Evolutionary conservation across 2,888 invertebrate species (phyloP).

Genomic region (Conomelus anceps): DNA sequence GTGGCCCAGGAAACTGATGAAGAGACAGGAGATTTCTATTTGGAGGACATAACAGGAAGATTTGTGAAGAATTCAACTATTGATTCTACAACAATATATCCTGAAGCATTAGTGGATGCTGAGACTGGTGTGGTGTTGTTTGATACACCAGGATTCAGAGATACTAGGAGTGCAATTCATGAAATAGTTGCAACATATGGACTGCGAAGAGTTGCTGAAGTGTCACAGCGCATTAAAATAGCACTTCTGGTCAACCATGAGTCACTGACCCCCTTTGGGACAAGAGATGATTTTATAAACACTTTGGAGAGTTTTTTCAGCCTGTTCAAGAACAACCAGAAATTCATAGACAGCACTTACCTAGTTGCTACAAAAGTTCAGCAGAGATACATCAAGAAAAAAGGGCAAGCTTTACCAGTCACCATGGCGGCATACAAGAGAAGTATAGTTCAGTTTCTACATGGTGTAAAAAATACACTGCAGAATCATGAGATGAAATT

Average conservation of each 20-base stretch:
- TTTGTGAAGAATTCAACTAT: background rate
- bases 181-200: background rate
- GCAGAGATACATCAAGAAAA: background rate
- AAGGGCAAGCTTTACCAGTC: background rate
- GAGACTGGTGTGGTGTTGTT: background rate
- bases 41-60: background rate
- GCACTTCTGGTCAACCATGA: background rate
- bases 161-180: background rate
- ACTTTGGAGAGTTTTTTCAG: background rate
- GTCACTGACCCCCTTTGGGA: background rate
- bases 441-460: background rate
- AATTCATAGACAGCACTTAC: background rate
- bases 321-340: background rate
- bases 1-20: background rate
- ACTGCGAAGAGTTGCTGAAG: background rate
- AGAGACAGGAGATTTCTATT: background rate
- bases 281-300: background rate
- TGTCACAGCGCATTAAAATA: background rate
- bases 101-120: background rate
- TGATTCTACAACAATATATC: background rate
- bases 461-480: background rate
- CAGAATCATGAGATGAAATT: background rate
- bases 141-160: background rate
- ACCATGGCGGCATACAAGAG: background rate
- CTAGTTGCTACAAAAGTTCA: background rate